Percentiles rank a stretch among this genome's conserved stretches.
phyloP scores from a whole-genome alignment of 2,113 vertebrate genomes.

The Catagonus wagneri region DNA sequence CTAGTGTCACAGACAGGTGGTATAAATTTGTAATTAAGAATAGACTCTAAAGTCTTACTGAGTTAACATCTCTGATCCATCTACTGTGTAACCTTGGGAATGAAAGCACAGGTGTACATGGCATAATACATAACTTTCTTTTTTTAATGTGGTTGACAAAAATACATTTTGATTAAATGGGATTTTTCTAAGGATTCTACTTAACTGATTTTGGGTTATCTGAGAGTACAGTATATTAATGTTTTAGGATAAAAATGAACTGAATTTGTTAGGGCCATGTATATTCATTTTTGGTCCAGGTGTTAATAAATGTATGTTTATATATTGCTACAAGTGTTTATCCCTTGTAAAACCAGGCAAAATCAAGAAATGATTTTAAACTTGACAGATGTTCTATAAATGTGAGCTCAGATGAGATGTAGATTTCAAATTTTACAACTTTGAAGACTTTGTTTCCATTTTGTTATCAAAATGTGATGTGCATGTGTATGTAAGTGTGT shows the following conservation, averaged over 20 bases:
- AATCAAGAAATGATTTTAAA: constrained; percentile 15
- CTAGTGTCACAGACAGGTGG: background rate
- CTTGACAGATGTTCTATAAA: constrained; percentile 22
- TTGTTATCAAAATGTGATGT: background rate
- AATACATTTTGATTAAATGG: background rate
- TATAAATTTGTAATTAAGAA: background rate
- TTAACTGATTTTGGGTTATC: background rate
- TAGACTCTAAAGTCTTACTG: background rate
- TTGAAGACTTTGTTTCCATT: background rate
- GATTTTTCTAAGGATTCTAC: background rate
- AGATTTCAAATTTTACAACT: constrained; percentile 29
- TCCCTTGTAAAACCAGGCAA: background rate
- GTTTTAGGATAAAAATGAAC: constrained; percentile 9
- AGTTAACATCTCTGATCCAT: background rate
- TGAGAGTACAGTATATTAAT: background rate
- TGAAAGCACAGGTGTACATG: background rate
- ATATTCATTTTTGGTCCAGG: background rate
- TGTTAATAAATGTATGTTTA: background rate
- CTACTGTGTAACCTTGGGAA: background rate
- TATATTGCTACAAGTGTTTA: background rate
- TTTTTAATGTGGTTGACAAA: background rate
- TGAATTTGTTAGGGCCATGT: background rate
- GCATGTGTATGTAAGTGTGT: background rate
- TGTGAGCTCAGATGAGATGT: background rate
- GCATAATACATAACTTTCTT: background rate